Evolutionary conservation across 2,113 vertebrate species (phyloP).

Genomic region (Laticauda laticaudata): DNA sequence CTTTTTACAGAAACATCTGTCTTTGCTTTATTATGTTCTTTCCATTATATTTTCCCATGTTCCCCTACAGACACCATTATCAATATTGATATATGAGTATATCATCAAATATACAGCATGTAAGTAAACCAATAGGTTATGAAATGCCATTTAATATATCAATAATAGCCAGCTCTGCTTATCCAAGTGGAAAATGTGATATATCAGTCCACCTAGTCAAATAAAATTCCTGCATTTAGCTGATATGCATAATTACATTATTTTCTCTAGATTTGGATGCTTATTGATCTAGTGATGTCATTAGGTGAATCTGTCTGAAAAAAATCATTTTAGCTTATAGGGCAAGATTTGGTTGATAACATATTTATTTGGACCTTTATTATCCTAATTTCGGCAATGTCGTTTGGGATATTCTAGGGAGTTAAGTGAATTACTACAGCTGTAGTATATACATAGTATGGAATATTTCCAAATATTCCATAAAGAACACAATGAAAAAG

Average conservation of each 20-base stretch:
- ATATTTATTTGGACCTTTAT: neutral
- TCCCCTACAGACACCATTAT: neutral
- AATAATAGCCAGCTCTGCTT: neutral
- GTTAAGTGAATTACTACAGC: neutral
- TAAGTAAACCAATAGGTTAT: neutral
- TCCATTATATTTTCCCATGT: neutral
- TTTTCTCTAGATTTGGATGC: neutral
- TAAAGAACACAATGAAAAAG: neutral
- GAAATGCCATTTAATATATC: neutral
- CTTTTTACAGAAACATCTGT: neutral
- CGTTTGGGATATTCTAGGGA: neutral
- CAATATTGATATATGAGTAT: neutral
- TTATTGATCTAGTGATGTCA: neutral
- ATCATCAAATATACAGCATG: neutral
- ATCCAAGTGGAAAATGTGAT: neutral
- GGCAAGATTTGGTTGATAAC: neutral
- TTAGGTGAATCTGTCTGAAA: neutral
- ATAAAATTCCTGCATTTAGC: neutral
- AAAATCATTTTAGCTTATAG: neutral
- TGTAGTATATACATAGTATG: neutral
- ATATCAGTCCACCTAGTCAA: neutral
- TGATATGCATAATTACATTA: too few relatives aligned
- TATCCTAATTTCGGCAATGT: neutral
- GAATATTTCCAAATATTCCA: neutral
- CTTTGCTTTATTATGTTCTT: neutral